Conservation (phyloP, 2,888 invertebrate species). For the Deilephila elpenor region DNA sequence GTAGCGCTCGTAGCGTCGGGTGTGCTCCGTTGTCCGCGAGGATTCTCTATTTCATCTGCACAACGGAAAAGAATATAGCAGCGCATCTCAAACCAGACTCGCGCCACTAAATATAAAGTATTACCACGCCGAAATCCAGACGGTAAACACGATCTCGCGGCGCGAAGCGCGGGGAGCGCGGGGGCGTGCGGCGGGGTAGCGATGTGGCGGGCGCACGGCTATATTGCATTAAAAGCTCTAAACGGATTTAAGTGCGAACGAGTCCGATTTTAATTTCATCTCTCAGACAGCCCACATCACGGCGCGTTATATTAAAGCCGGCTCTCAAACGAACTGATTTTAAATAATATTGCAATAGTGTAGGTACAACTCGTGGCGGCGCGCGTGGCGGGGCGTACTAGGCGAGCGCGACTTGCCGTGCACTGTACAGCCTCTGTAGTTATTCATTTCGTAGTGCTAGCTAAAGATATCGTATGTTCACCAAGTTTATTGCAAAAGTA, state of each 20-base stretch:
- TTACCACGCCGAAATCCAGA: not conserved
- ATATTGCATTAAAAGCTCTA: conserved; percentile 51
- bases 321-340: conserved; percentile 1
- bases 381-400: too few species aligned
- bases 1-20: not conserved
- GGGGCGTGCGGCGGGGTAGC: not conserved
- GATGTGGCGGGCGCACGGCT: not conserved
- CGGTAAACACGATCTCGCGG: not conserved
- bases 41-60: not conserved
- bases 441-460: too few species aligned
- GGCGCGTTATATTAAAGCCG: not conserved
- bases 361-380: too few species aligned
- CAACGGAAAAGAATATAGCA: not conserved
- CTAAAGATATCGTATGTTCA: too few species aligned
- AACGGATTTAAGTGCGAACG: conserved; percentile 52
- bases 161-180: not conserved
- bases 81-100: not conserved
- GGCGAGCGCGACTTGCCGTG: too few species aligned
- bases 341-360: not conserved
- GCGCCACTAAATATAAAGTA: conserved; percentile 10
- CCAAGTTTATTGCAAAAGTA: too few species aligned
- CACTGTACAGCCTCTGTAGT: too few species aligned
- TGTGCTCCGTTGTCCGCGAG: not conserved
- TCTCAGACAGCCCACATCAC: conserved; percentile 41
- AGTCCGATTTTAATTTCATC: conserved; percentile 54